A percentile compares a stretch with the other conserved stretches of the same genome.
Conservation (phyloP, 2,113 vertebrate genomes). For the Apaloderma vittatum region DNA sequence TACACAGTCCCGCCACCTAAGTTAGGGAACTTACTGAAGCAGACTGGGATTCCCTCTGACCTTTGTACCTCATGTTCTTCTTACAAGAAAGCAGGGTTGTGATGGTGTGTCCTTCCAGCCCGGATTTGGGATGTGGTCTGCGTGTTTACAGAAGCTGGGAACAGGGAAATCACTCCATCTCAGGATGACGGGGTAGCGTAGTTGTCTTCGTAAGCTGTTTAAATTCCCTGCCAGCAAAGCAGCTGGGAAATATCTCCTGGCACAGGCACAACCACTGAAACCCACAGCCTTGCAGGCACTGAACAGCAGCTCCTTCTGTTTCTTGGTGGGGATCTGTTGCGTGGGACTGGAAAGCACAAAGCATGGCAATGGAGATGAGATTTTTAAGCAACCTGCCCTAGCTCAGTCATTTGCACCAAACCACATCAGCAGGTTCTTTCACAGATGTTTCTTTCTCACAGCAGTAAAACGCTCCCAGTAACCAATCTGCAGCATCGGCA, state of each 20-base stretch:
- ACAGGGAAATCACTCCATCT: neutral
- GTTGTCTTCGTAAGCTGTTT: neutral
- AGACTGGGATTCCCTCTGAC: neutral
- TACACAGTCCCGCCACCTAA: neutral
- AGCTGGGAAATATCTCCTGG: neutral
- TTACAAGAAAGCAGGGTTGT: neutral
- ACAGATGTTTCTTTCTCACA: neutral
- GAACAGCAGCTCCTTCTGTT: fast-evolving
- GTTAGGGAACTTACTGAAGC: neutral
- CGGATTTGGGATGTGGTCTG: neutral
- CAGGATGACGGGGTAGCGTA: neutral
- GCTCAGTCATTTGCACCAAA: neutral
- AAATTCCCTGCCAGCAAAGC: neutral
- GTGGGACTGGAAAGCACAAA: neutral
- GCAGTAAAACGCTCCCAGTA: neutral
- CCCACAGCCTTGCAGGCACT: neutral
- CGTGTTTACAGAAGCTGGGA: neutral
- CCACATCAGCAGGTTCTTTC: neutral
- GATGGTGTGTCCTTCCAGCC: neutral
- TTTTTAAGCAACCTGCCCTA: neutral
- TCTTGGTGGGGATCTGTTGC: neutral
- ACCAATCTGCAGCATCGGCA: neutral
- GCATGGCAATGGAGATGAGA: fast-evolving
- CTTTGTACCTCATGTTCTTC: neutral
- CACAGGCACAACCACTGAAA: neutral